phyloP scores from a whole-genome alignment of 2,797 vertebrate genomes.

The Eidolon dupreanum region DNA sequence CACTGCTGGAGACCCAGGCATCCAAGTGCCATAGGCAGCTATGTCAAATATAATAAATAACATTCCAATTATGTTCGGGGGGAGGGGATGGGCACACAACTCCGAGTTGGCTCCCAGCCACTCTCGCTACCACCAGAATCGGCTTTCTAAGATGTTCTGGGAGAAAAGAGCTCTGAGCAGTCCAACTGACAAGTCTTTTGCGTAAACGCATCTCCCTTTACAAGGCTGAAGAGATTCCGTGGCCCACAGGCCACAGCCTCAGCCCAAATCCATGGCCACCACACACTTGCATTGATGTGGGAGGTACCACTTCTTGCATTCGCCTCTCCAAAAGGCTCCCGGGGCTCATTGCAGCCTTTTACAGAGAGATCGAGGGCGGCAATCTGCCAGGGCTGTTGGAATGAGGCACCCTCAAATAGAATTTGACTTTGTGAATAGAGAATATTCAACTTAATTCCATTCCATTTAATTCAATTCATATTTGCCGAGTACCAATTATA shows the following conservation, averaged over 20 bases:
- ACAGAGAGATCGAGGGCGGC: neutral
- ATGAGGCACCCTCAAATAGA: neutral
- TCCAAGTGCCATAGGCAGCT: neutral
- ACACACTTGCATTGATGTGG: neutral
- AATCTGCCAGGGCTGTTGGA: neutral
- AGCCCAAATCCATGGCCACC: neutral
- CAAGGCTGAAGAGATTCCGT: constrained; percentile 58
- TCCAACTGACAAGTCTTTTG: constrained; percentile 44
- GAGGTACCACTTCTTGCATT: neutral
- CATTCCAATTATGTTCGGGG: neutral
- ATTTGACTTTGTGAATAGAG: neutral
- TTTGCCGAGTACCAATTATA: neutral
- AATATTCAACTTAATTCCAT: neutral
- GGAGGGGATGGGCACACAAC: neutral
- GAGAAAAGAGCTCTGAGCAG: neutral
- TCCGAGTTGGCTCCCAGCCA: neutral
- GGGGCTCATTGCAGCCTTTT: neutral
- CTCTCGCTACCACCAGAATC: neutral
- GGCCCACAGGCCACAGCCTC: neutral
- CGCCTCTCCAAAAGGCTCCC: neutral
- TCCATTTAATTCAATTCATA: neutral
- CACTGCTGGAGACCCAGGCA: neutral
- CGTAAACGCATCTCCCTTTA: constrained; percentile 53
- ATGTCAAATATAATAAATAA: constrained; percentile 43
- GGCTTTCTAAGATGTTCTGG: constrained; percentile 33